phyloP scores from a whole-genome alignment of 1,140 invertebrate species.

The Lucilia cuprina region DNA sequence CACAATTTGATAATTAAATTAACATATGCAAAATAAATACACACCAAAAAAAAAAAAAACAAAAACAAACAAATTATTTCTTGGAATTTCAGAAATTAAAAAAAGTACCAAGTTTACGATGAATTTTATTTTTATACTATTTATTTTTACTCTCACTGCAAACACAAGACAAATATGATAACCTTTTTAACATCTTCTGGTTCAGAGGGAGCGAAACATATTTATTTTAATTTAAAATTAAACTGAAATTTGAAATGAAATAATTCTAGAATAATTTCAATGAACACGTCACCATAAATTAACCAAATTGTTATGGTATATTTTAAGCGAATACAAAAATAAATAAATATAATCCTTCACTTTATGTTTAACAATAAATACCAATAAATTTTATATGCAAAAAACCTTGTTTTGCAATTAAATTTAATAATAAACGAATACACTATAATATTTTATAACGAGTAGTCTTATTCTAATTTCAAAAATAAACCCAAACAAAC shows the following conservation, averaged over 20 bases:
- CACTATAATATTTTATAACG: not conserved
- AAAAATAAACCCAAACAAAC: not conserved
- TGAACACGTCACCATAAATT: not conserved
- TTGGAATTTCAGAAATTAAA: not conserved
- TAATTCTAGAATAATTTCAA: not conserved
- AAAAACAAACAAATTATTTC: not conserved
- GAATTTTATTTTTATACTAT: not conserved
- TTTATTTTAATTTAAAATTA: not conserved
- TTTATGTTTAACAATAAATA: not conserved
- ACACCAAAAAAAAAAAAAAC: not conserved
- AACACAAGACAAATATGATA: not conserved
- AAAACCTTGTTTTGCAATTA: not conserved
- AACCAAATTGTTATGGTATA: not conserved
- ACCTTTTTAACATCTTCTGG: not conserved
- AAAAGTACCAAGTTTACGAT: not conserved
- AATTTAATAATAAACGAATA: not conserved
- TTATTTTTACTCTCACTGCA: not conserved
- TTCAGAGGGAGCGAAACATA: not conserved
- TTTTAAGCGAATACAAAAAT: too few relatives aligned
- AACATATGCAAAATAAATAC: not conserved
- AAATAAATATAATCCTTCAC: not conserved
- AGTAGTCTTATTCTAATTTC: conserved; percentile 6
- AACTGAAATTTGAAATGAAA: not conserved
- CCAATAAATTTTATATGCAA: not conserved
- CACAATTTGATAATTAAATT: not conserved